Base-by-base conservation (phyloP, 2,888 invertebrate species). In the Cerceris rybyensis region DNA sequence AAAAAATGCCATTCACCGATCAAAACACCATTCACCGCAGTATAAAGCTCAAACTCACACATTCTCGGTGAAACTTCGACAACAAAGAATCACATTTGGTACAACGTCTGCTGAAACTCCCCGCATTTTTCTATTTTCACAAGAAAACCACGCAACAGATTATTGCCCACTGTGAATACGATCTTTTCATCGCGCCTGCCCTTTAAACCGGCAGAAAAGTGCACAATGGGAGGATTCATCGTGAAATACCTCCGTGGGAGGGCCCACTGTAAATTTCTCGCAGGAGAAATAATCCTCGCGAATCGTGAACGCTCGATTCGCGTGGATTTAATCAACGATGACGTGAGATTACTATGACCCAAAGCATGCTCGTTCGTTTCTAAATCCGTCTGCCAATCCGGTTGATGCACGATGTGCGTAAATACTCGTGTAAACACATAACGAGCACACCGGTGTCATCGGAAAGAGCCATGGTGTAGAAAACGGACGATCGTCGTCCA, bases 301-400 rank as follows among this genome's bases (percentile, higher is more conserved):
- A n/a, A 43, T 52, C 57, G 49, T 39, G 2, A 49, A 50, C 63
- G 60, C 55, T 70, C 11, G 17, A 50, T 49, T 55, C 54, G 6
- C 11, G 39, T 11, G 9, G 46, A 17, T 76, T 69, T 54, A 59
- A 81, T 77, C 61, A 52, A 2, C 46, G n/a, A 5, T 59, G 74
- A 77, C 81, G 72, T 75, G 70, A 72, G 75, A 82, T 54, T 28
- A 70, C 55, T 73, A 67, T 66, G 77, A 82, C 72, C 72, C 66
- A 13, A 17, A 55, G 52, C 14, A 13, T 17, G 49, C 13, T 57
- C 58, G 17, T n/a, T 6, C 39, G 13, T 49, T 55, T 57, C 46
- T 58, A 46, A 61, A 49, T 17, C 6, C 14, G 9, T 41, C 17
- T 59, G 41, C 50, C 7, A 16, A 11, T 50, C 46, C 60, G 17